These are phyloP conservation scores for Ecdyonurus torrentis DNA, from an alignment of 2,888 invertebrate genomes.

Conservation along the genomic window DNA sequence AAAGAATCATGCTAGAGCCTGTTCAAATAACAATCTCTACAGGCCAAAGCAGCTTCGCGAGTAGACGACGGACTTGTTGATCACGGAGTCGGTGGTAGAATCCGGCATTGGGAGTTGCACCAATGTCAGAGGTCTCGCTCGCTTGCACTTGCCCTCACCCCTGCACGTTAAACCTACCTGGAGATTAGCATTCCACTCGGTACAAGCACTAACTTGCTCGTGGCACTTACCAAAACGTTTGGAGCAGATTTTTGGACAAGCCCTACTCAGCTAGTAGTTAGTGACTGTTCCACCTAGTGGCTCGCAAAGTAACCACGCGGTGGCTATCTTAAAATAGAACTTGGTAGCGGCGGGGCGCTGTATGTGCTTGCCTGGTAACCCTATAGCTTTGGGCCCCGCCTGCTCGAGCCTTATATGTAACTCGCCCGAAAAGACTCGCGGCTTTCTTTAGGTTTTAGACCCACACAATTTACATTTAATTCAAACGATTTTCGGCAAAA, in stretches of 20 bases:
- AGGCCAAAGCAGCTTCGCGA: neutral
- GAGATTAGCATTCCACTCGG: neutral
- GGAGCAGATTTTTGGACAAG: neutral
- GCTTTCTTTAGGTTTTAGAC: constrained; percentile 11
- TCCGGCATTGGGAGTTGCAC: neutral
- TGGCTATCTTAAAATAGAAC: constrained; percentile 5
- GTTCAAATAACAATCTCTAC: neutral
- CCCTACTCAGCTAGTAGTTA: neutral
- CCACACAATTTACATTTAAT: neutral
- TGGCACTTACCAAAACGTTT: neutral
- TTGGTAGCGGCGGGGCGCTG: constrained; percentile 1
- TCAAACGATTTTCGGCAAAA: neutral
- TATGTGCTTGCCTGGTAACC: constrained; percentile 5
- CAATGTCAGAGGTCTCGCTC: neutral
- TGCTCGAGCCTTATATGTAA: constrained; percentile 12
- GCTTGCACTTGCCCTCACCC: neutral
- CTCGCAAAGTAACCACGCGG: constrained; percentile 2
- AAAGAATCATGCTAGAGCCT: neutral
- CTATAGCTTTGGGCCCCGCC: constrained; percentile 8
- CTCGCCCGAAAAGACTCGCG: constrained; percentile 7
- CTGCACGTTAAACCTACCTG: neutral
- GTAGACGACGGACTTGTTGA: neutral
- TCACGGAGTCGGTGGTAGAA: no score
- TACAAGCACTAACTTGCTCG: neutral
- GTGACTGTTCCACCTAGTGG: constrained; percentile 6